Evolutionary conservation across 1,140 invertebrate genomes (phyloP), one percentile per base, ranked within the genome.

Genomic region (Brachionus asplanchnoidis): DNA sequence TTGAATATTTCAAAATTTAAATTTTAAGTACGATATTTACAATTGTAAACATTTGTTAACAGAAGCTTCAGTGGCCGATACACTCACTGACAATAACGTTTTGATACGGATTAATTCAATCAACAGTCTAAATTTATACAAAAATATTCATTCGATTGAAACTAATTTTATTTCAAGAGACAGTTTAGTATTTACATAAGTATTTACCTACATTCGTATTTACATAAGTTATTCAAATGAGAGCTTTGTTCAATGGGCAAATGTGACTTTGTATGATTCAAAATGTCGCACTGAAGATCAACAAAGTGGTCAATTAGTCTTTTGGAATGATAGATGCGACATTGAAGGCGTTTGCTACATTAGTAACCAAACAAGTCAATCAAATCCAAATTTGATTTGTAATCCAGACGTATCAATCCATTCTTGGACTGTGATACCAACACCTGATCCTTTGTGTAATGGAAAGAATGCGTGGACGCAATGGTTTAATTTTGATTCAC

Each of bases 371-470:
- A 82, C 53, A 40, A 42, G 17, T 20, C 1, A 20, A 60, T 46
- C 42, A 8, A 26, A 77, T 28, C 20, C 42, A 46, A 46, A 46
- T 20, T 77, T 77, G 20, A 26, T 46, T 50, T 82, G 78, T 20
- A 65, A 82, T 60, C 78, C 78, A 82, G 42, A 82, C 60, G 2
- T 12, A 32, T 60, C n/a, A 32, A 40, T 23, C 14, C 6, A 56
- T 12, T n/a, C 17, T 28, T 82, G 53, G 60, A 82, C 32, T 60
- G 1, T 20, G 5, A 56, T 6, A 17, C 60, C 78, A 32, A 82
- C 73, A 77, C 40, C 73, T 9, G 73, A 77, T 77, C 73, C 73
- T 32, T 82, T 82, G 28, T 82, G 60, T 68, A 60, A 65, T 60
- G 53, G 78, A 40, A n/a, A 82, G 1, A 82, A 82, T 60, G 14